A percentile compares a stretch with the other conserved stretches of the same genome.
Evolutionary conservation across 2,888 invertebrate genomes (phyloP).

Genomic region (Synanthedon tipuliformis): DNA sequence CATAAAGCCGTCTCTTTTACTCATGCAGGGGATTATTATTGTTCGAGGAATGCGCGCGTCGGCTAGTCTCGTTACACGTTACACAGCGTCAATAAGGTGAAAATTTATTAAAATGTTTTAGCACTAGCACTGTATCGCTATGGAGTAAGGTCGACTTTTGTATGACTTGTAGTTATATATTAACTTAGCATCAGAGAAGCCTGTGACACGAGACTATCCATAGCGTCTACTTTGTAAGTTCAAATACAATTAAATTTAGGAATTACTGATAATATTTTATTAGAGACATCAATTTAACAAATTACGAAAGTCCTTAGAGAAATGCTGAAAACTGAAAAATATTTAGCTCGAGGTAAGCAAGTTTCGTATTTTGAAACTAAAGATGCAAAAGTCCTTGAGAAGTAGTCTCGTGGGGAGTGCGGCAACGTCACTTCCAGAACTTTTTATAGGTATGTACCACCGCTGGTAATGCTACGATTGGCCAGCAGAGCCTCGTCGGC

Average conservation of each 20-base stretch:
- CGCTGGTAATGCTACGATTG: slow-evolving; percentile 48
- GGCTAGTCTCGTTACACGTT: slow-evolving; percentile 57
- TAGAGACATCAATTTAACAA: not conserved
- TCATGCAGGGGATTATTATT: slow-evolving; percentile 56
- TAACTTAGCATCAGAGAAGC: slow-evolving; percentile 19
- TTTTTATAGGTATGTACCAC: slow-evolving; percentile 55
- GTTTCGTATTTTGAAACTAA: slow-evolving; percentile 32
- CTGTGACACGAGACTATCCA: slow-evolving; percentile 51
- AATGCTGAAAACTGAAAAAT: no score
- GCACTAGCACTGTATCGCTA: not conserved
- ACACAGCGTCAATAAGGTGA: slow-evolving; percentile 28
- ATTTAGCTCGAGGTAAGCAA: no score
- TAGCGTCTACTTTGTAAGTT: slow-evolving; percentile 64
- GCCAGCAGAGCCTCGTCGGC: slow-evolving; percentile 65
- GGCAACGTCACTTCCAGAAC: slow-evolving; percentile 53
- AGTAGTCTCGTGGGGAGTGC: slow-evolving; percentile 65
- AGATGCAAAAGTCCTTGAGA: slow-evolving; percentile 63
- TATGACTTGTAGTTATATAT: slow-evolving; percentile 4
- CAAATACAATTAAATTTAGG: slow-evolving; percentile 54
- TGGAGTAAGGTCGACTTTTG: slow-evolving; percentile 30
- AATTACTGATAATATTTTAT: slow-evolving; percentile 16
- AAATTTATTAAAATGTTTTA: not conserved
- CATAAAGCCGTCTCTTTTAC: slow-evolving; percentile 50
- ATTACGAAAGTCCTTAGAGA: no score
- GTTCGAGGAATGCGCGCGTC: slow-evolving; percentile 67